Conservation (phyloP, 2,888 invertebrate species). For the Nebria salina region DNA sequence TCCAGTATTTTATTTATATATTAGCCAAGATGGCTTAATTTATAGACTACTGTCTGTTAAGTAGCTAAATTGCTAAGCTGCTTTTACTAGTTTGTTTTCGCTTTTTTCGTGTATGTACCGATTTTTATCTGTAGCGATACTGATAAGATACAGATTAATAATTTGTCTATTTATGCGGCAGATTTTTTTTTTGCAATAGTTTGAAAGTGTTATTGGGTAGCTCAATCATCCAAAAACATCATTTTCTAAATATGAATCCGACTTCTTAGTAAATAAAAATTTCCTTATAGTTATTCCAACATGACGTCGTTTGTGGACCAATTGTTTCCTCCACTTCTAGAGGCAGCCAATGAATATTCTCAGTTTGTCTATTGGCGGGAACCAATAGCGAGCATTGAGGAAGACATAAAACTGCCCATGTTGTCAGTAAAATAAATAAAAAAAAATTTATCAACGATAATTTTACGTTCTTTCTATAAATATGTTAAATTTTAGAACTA, state of each 20-base stretch:
- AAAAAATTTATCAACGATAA: not conserved
- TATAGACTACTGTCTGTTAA: no score
- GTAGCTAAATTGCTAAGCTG: no score
- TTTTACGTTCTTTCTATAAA: not conserved
- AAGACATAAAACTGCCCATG: conserved; percentile 47
- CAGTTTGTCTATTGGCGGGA: conserved; percentile 94
- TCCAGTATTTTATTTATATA: not conserved
- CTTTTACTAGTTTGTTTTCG: no score
- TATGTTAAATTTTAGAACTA: not conserved
- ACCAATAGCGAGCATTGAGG: conserved; percentile 72
- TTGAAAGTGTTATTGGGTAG: not conserved
- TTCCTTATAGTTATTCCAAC: conserved; percentile 84
- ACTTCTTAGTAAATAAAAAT: conserved; percentile 27
- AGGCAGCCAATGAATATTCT: conserved; percentile 77
- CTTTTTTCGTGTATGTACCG: no score
- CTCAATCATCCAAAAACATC: not conserved
- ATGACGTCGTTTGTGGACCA: conserved; percentile 96
- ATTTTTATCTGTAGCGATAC: no score
- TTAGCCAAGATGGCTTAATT: no score
- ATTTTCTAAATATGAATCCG: not conserved
- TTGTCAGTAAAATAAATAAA: conserved; percentile 32
- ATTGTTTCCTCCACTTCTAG: conserved; percentile 87
- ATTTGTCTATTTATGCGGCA: not conserved
- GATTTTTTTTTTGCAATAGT: not conserved
- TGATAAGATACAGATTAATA: no score